Base-by-base conservation (phyloP, 2,888 invertebrate species). In the Orthonevra nobilis region DNA sequence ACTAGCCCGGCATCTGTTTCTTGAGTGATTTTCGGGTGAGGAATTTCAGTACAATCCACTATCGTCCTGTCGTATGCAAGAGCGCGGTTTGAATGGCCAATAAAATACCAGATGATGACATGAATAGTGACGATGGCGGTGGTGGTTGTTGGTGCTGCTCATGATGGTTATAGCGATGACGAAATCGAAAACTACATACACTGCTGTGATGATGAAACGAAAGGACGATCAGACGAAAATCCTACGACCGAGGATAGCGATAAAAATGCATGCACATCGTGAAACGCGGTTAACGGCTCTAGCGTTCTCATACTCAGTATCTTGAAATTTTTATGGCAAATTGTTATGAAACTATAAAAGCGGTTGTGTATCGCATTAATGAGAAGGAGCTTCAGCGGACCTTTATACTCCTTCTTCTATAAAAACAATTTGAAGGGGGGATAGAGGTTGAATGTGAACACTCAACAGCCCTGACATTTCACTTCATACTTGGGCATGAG, bases 341-440 rank as follows among this genome's bases (percentile, higher is more conserved):
- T 60, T 70, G 70, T 70, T 70, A 77, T 70, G 63, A 70, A 77
- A 66, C 64, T 64, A 66, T 70, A 52, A 70, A 77, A 64, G 38
- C 14, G 32, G 58, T 60, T 54, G 70, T 40, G 40, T 36, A 7
- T 52, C 20, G 30, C 58, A 56, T 60, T 66, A 70, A 70, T 66
- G 52, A 70, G 64, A 58, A 30, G 44, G 60, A 70, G n/a, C n/a
- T 77, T 64, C 64, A 52, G 58, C 44, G 44, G 42, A 32, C 30
- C 30, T 5, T 38, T 20, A 5, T 23, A 3, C 23, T 23, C 23
- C 3, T 23, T 23, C 23, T 23, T 23, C 23, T 23, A n/a, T 5
- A 23, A 4, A 3, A 23, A 4, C 23, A 23, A 23, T 23, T 5
- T 5, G 5, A 23, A 23, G 5, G 5, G 23, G 23, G 5, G 23